These are phyloP conservation scores for Numenius phaeopus DNA, from an alignment of 2,797 vertebrate genomes.

Conservation along the genomic window DNA sequence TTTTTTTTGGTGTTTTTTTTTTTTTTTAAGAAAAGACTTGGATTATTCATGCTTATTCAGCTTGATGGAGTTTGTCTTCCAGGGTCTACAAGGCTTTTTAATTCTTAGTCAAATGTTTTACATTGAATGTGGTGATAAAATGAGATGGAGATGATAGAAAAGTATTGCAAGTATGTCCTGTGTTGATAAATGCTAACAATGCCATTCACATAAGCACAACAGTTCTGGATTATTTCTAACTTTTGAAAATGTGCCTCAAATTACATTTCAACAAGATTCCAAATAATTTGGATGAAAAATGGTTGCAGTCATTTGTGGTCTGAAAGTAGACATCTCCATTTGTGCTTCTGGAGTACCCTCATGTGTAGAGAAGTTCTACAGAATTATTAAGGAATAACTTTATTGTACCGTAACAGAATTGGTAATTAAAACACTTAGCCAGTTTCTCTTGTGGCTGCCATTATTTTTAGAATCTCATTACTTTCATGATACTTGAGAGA, in stretches of 20 bases:
- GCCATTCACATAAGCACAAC: not conserved
- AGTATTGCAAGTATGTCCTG: not conserved
- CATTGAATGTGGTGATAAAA: not conserved
- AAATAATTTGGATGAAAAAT: not conserved
- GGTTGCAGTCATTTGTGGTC: not conserved
- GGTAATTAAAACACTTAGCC: not conserved
- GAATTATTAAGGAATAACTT: constrained; percentile 16
- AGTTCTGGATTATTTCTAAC: not conserved
- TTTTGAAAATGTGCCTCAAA: not conserved
- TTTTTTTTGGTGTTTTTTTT: not conserved
- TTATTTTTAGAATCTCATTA: constrained; percentile 55
- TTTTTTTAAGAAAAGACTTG: not conserved
- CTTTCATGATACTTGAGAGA: constrained; percentile 24
- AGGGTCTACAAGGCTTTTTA: not conserved
- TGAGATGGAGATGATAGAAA: not conserved
- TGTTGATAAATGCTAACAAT: not conserved
- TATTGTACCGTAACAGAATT: not conserved
- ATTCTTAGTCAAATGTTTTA: not conserved
- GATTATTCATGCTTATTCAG: not conserved
- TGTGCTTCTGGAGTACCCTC: not conserved
- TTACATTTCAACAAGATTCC: not conserved
- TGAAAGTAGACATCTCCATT: not conserved
- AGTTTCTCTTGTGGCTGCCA: not conserved
- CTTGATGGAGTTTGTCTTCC: not conserved
- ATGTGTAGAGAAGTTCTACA: not conserved